phyloP scores from a whole-genome alignment of 2,797 vertebrate genomes.

The Esox lucius region DNA sequence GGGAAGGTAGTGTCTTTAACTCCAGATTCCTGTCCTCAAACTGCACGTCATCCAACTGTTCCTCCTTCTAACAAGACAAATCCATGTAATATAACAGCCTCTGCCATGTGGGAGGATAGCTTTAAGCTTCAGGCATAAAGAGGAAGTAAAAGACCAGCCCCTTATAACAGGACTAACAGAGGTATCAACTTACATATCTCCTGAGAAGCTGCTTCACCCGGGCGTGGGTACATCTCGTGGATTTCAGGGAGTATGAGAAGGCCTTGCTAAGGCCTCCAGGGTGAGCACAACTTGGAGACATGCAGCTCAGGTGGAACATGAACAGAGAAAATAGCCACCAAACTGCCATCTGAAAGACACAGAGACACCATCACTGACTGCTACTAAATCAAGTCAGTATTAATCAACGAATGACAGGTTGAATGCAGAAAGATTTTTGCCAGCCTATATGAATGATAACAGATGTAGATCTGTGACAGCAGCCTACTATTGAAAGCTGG shows the following conservation, averaged over 20 bases:
- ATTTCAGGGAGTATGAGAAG: conserved; percentile 61
- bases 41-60: conserved; percentile 61
- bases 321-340: conserved; percentile 48
- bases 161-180: too few relatives aligned
- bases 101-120: neutral
- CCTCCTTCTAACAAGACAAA: conserved; percentile 59
- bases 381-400: neutral
- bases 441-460: too few relatives aligned
- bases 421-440: neutral
- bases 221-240: conserved; percentile 53
- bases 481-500: neutral
- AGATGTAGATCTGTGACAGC: neutral
- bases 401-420: neutral
- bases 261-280: conserved; percentile 20
- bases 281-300: conserved; percentile 30
- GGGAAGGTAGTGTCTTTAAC: conserved; percentile 62
- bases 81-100: neutral
- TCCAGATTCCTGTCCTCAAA: conserved; percentile 62
- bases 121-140: neutral
- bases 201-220: conserved; percentile 66
- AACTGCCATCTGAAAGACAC: conserved; percentile 60
- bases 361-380: neutral
- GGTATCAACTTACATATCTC: conserved; percentile 69
- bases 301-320: conserved; percentile 34
- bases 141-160: too few relatives aligned